These are phyloP conservation scores for Metridium senile DNA, from an alignment of 92 coral and sea anemone species.

Conservation along the genomic window DNA sequence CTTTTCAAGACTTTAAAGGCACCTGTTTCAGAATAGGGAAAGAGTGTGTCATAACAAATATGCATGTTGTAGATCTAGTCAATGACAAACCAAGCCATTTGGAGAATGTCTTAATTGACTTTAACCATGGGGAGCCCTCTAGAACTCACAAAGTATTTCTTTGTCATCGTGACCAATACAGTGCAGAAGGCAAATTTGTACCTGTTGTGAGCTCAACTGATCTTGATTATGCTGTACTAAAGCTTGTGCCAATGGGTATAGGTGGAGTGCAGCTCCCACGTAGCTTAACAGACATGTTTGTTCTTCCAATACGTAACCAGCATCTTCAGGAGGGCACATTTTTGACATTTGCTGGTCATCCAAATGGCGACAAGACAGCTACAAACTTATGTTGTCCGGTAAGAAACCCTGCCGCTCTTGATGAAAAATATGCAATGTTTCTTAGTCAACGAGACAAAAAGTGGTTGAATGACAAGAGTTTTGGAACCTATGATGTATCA, in stretches of 20 bases:
- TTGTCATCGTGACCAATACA: no score
- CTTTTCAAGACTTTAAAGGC: background rate
- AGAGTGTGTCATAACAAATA: constrained; percentile 10
- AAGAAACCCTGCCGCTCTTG: constrained; percentile 1
- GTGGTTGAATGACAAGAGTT: background rate
- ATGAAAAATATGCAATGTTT: background rate
- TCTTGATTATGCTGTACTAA: constrained; percentile 14
- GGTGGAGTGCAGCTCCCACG: background rate
- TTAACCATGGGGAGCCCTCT: background rate
- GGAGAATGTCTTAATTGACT: background rate
- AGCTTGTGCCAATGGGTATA: background rate
- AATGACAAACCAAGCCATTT: background rate
- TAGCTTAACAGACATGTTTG: background rate
- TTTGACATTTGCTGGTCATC: constrained; percentile 7
- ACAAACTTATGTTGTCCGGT: background rate
- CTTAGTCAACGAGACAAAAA: background rate
- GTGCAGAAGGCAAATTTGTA: background rate
- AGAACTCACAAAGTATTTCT: background rate
- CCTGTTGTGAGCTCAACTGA: background rate
- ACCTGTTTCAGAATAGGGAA: constrained; percentile 15
- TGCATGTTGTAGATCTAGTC: background rate
- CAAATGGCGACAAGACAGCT: background rate
- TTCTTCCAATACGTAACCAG: background rate
- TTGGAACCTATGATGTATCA: constrained; percentile 2
- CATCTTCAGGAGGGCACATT: background rate